Percentiles rank a stretch among this genome's conserved stretches.
Evolutionary conservation across 2,888 invertebrate species (phyloP).

Genomic region (Agelastica alni): DNA sequence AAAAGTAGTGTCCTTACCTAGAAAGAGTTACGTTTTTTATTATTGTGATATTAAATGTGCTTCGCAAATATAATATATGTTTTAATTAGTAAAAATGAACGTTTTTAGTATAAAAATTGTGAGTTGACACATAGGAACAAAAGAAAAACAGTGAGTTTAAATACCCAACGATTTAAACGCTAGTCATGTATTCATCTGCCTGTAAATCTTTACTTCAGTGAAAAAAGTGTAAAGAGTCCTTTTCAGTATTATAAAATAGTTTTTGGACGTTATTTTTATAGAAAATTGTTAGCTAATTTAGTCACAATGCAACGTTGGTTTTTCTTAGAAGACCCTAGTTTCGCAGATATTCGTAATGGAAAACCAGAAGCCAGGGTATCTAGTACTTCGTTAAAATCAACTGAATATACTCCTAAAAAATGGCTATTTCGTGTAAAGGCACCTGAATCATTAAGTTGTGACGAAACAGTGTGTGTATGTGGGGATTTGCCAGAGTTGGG

Average conservation of each 20-base stretch:
- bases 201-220: constrained; percentile 7
- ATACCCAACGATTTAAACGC: constrained; percentile 5
- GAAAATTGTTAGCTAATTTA: not conserved
- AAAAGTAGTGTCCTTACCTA: too few species aligned
- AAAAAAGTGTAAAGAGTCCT: constrained; percentile 16
- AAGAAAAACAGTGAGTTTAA: not conserved
- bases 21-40: too few species aligned
- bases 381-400: constrained; percentile 28
- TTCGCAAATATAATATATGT: too few species aligned
- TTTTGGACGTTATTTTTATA: too few species aligned
- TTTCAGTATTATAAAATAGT: constrained; percentile 2
- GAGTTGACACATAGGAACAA: not conserved
- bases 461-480: constrained; percentile 71
- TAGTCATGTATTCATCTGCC: constrained; percentile 25
- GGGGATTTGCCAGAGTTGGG: constrained; percentile 73
- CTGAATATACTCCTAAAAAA: constrained; percentile 41
- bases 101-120: not conserved
- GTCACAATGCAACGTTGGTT: constrained; percentile 68
- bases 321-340: constrained; percentile 63
- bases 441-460: constrained; percentile 58
- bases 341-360: constrained; percentile 52
- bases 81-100: constrained; percentile 1
- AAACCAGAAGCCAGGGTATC: constrained; percentile 34
- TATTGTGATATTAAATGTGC: too few species aligned
- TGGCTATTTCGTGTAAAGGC: constrained; percentile 63